Percentiles rank a stretch among this genome's conserved stretches.
These are phyloP conservation scores for Potamilus streckersoni DNA, from an alignment of 1,140 invertebrate species.

Conservation along the genomic window DNA sequence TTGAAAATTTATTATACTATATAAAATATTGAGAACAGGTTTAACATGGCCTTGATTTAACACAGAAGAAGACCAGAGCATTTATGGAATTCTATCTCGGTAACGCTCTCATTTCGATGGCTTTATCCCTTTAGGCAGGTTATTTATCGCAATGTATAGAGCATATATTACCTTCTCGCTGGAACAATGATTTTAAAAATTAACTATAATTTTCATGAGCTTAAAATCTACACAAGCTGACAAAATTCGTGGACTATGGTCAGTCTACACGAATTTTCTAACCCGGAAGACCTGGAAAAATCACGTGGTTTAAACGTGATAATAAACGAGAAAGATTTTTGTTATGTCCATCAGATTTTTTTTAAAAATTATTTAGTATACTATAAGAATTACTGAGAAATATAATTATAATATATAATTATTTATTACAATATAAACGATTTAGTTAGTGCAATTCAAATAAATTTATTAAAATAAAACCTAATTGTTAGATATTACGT, in stretches of 20 bases:
- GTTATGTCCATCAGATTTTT: not conserved
- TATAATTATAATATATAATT: too few species aligned
- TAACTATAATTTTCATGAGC: not conserved
- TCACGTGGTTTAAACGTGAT: constrained; percentile 7
- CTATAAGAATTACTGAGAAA: too few species aligned
- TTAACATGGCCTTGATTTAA: too few species aligned
- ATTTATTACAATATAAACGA: not conserved
- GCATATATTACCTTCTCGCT: too few species aligned
- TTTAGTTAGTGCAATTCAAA: constrained; percentile 1
- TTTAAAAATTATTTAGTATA: not conserved
- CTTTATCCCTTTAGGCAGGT: too few species aligned
- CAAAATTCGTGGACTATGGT: constrained; percentile 83
- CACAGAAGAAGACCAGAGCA: too few species aligned
- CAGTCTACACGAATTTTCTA: constrained; percentile 84
- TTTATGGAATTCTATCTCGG: too few species aligned
- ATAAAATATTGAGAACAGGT: too few species aligned
- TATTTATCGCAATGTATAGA: too few species aligned
- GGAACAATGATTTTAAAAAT: not conserved
- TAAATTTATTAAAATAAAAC: not conserved
- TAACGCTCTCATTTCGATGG: too few species aligned
- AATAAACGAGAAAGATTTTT: not conserved
- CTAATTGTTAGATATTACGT: too few species aligned
- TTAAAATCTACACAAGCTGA: constrained; percentile 11
- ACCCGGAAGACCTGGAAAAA: constrained; percentile 2
- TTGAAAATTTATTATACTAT: not conserved